Percentiles rank a stretch among this genome's conserved stretches.
Conservation (phyloP, 2,797 vertebrate species). For the Pitangus sulphuratus region DNA sequence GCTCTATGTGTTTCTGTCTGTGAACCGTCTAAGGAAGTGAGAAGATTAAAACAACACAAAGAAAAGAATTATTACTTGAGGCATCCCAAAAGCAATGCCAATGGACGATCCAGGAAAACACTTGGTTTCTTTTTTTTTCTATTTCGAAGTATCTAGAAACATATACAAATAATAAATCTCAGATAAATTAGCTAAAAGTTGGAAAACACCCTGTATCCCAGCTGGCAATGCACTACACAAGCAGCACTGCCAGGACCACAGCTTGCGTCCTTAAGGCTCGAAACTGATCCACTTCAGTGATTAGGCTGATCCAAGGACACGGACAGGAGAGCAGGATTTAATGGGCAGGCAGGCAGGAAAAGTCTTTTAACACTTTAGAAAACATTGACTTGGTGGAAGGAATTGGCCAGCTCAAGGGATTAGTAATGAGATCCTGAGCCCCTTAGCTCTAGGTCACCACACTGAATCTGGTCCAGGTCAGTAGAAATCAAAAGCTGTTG, state of each 20-base stretch:
- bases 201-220: background rate
- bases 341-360: slow-evolving; percentile 58
- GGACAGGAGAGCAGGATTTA: slow-evolving; percentile 52
- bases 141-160: background rate
- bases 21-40: background rate
- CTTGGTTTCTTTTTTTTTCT: background rate
- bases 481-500: slow-evolving; percentile 64
- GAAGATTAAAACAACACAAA: background rate
- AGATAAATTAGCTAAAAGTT: background rate
- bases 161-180: background rate
- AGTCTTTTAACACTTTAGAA: slow-evolving; percentile 71
- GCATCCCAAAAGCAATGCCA: background rate
- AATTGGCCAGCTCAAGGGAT: slow-evolving; percentile 70
- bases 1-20: background rate
- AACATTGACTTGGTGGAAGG: slow-evolving; percentile 64
- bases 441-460: slow-evolving; percentile 67
- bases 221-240: background rate
- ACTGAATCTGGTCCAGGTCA: slow-evolving; percentile 65
- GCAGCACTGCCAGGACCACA: background rate
- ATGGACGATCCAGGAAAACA: background rate
- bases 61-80: background rate
- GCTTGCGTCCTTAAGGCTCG: slow-evolving; percentile 17
- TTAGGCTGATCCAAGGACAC: slow-evolving; percentile 64
- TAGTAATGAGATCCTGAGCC: slow-evolving; percentile 72
- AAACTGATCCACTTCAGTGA: slow-evolving; percentile 61